Conservation (phyloP, 2,113 vertebrate species). For the Bufo gargarizans region DNA sequence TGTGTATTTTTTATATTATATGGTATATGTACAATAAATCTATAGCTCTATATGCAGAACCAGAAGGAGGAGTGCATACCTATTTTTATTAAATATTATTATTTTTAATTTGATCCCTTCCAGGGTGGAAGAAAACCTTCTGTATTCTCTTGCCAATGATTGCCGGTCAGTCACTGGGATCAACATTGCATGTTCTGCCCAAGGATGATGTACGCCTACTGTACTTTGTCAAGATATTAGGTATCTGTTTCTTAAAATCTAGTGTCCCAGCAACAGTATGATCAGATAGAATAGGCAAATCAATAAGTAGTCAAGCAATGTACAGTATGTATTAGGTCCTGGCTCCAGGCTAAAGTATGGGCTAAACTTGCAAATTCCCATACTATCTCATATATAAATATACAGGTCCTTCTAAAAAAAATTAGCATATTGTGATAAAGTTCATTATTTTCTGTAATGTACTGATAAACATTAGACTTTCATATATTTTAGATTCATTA, state of each 20-base stretch:
- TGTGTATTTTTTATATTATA: too few relatives aligned
- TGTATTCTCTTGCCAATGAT: background rate
- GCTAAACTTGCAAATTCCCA: background rate
- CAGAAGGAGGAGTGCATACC: too few relatives aligned
- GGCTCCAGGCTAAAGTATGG: conserved; percentile 40
- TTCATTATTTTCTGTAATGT: too few relatives aligned
- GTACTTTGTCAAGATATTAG: background rate
- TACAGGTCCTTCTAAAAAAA: too few relatives aligned
- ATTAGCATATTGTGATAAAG: too few relatives aligned
- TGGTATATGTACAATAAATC: too few relatives aligned
- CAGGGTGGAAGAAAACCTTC: background rate
- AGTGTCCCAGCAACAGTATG: background rate
- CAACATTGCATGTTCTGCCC: background rate
- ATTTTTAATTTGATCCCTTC: conserved; percentile 32
- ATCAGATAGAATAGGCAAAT: background rate
- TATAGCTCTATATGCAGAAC: too few relatives aligned
- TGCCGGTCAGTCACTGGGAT: background rate
- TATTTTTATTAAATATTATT: background rate
- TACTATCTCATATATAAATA: background rate
- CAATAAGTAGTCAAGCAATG: background rate
- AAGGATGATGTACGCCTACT: background rate
- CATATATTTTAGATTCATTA: too few relatives aligned
- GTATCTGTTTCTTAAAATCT: background rate
- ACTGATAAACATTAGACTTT: too few relatives aligned
- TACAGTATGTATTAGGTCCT: background rate